These are phyloP conservation scores for Furcula furcula DNA, from an alignment of 2,888 invertebrate species.

Conservation along the genomic window DNA sequence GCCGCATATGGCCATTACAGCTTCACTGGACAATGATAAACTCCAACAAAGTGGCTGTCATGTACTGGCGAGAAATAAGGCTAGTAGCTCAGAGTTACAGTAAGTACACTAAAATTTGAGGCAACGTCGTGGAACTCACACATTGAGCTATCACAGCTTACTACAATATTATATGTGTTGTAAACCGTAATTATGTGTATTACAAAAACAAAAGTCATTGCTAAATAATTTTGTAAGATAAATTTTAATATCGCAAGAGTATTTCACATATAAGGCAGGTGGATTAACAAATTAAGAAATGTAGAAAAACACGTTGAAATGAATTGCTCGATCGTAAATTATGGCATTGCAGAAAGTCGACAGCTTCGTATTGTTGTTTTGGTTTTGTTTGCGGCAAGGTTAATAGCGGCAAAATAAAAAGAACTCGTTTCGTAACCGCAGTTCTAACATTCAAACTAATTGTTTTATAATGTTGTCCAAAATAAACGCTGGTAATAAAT, in stretches of 20 bases:
- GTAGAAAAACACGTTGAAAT: neutral
- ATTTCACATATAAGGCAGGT: neutral
- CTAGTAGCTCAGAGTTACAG: too few species aligned
- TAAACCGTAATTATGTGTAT: neutral
- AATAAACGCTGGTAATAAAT: neutral
- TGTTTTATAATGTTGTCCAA: neutral
- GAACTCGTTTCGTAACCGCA: conserved; percentile 28
- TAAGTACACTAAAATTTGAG: too few species aligned
- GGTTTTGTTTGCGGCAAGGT: conserved; percentile 32
- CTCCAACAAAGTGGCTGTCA: too few species aligned
- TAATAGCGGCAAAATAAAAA: conserved; percentile 35
- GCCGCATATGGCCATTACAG: too few species aligned
- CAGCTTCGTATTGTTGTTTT: too few species aligned
- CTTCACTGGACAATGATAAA: too few species aligned
- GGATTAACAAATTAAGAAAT: conserved; percentile 2
- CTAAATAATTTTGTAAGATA: conserved; percentile 3
- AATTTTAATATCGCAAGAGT: neutral
- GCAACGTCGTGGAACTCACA: too few species aligned
- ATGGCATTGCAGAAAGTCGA: neutral
- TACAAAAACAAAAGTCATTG: neutral
- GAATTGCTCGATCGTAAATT: conserved; percentile 14
- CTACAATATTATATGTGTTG: too few species aligned
- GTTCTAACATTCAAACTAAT: conserved; percentile 10
- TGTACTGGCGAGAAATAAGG: too few species aligned
- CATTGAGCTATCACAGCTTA: too few species aligned